Percentiles rank a stretch among this genome's conserved stretches.
These are phyloP conservation scores for Pentalonia nigronervosa DNA, from an alignment of 1,140 invertebrate genomes.

Conservation along the genomic window DNA sequence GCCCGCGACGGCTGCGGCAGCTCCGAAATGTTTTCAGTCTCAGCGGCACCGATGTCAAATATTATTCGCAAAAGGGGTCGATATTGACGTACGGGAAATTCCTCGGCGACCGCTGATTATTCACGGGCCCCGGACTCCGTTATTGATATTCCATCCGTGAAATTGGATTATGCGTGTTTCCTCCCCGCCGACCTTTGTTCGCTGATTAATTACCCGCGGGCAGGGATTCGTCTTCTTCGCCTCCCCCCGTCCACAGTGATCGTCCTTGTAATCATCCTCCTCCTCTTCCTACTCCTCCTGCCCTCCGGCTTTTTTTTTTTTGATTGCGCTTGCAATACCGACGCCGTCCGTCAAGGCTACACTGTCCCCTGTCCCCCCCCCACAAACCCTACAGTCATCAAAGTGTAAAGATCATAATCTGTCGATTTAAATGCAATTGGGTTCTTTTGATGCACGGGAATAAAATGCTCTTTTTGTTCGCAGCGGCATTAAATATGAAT, in stretches of 20 bases:
- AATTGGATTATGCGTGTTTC: slow-evolving; percentile 54
- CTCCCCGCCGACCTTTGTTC: neutral
- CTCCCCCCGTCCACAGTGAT: neutral
- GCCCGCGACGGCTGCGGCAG: neutral
- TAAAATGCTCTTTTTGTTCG: neutral
- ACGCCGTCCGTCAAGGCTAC: neutral
- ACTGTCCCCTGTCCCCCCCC: neutral
- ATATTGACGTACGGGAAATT: slow-evolving; percentile 38
- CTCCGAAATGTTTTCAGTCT: neutral
- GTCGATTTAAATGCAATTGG: slow-evolving; percentile 19
- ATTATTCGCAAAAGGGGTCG: slow-evolving; percentile 19
- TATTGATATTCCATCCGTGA: slow-evolving; percentile 57
- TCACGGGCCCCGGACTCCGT: slow-evolving; percentile 42
- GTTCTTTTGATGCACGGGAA: slow-evolving; percentile 8
- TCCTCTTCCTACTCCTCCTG: neutral
- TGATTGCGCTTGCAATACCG: neutral
- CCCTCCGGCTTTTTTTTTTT: too few relatives aligned
- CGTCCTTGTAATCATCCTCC: neutral
- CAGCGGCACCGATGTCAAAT: neutral
- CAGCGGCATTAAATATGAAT: neutral
- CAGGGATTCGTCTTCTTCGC: slow-evolving; percentile 46
- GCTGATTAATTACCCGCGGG: slow-evolving; percentile 52
- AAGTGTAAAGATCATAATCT: slow-evolving; percentile 21
- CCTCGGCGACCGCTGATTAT: slow-evolving; percentile 49
- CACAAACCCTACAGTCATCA: neutral